These are phyloP conservation scores for Neogobius melanostomus DNA, from an alignment of 2,113 vertebrate species.

Conservation along the genomic window DNA sequence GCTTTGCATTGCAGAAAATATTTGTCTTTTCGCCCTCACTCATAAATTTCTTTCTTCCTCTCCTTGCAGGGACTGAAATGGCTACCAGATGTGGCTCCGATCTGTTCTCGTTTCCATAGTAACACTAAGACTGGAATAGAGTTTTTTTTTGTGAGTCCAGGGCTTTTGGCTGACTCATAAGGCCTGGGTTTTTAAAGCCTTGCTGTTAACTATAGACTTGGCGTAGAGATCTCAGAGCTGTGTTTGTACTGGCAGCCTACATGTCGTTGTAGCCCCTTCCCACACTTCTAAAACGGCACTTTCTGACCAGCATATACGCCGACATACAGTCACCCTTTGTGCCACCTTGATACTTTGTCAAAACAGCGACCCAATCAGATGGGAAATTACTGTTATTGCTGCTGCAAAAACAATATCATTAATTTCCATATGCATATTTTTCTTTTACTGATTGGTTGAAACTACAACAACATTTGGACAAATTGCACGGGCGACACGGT, in stretches of 20 bases:
- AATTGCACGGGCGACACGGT: too few relatives aligned
- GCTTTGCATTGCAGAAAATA: slow-evolving; percentile 93
- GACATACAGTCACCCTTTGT: slow-evolving; percentile 25
- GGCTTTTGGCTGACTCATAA: slow-evolving; percentile 67
- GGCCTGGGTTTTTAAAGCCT: slow-evolving; percentile 51
- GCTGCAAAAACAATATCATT: background rate
- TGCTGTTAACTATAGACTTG: slow-evolving; percentile 60
- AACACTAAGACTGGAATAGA: slow-evolving; percentile 73
- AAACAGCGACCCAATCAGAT: background rate
- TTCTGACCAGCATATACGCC: slow-evolving; percentile 42
- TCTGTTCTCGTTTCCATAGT: slow-evolving; percentile 79
- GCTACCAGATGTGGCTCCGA: slow-evolving; percentile 92
- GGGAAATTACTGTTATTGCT: background rate
- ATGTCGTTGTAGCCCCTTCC: slow-evolving; percentile 61
- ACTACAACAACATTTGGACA: too few relatives aligned
- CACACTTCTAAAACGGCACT: slow-evolving; percentile 37
- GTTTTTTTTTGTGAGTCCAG: slow-evolving; percentile 62
- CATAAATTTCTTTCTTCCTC: slow-evolving; percentile 82
- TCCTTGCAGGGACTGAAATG: slow-evolving; percentile 80
- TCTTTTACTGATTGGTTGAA: too few relatives aligned
- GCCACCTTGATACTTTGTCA: slow-evolving; percentile 14
- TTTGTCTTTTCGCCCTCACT: slow-evolving; percentile 84
- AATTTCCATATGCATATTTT: too few relatives aligned
- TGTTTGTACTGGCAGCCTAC: slow-evolving; percentile 56
- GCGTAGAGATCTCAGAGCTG: slow-evolving; percentile 58